Base-by-base conservation (phyloP, 2,797 vertebrate genomes). In the Periparus ater region DNA sequence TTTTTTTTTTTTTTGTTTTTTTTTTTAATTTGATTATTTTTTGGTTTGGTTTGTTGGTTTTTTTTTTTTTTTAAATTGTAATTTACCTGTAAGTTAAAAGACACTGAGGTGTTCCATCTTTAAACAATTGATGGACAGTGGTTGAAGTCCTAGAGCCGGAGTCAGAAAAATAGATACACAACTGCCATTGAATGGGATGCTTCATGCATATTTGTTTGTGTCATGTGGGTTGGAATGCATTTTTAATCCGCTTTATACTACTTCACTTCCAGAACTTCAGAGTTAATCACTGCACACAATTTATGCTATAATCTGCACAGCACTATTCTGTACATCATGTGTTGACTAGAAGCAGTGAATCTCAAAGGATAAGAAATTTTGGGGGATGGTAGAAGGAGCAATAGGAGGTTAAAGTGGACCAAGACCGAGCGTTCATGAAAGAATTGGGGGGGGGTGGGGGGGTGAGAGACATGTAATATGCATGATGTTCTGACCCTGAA, bases 271-370 rank as follows among this genome's bases (percentile, higher is more conserved):
- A 53, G 42, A 30, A 45, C 47, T 83, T 93, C 40, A 54, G 27
- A 38, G 36, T 79, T 79, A 68, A 61, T 60, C 4, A 7, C 17
- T 13, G 30, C 51, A 45, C 9, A 40, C 42, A 34, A 29, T 42
- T 85, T 74, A 32, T 67, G 26, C 32, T 36, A 0, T 53, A 11
- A 17, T 57, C 19, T 63, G 30, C 40, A 38, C 21, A 50, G 32
- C 4, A 11, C 13, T 45, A 5, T 84, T 78, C 19, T 62, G 21
- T 29, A 29, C 3, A 4, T 44, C 0, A 0, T 6, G 6, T 34
- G 3, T 54, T 90, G 48, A 2, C 5, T 26, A 36, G 34, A 67
- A 74, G 38, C 36, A 70, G n/a, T 23, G 47, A 7, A 3, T 91
- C 44, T 85, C 9, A 7, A 58, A 68, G 53, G 30, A 15, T 17